Evolutionary conservation across 1,140 invertebrate genomes (phyloP), one percentile per base, ranked within the genome.

Genomic region (Eurosta solidaginis): DNA sequence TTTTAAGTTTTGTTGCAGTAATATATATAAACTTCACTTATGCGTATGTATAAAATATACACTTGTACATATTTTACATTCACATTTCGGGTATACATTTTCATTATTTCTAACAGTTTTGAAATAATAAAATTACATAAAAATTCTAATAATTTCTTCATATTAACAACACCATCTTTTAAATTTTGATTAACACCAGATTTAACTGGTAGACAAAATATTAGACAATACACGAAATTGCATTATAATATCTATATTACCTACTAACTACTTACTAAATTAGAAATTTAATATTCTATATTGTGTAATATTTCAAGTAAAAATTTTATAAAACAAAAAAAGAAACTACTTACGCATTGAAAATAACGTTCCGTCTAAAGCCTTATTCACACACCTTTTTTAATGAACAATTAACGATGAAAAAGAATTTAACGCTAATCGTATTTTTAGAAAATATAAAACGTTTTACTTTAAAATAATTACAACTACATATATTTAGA

Each of bases 1-100:
- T 59, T 33, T 33, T 33, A 22, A 17, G 54, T 68, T 40, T n/a
- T 40, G 59, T 29, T 40, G 27, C n/a, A 33, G 29, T 59, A n/a
- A 22, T 3, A n/a, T 42, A 68, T 20, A 42, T 10, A 22, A 17
- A 68, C 20, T 68, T 68, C 22, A 42, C 59, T 68, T 68, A 68
- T n/a, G n/a, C n/a, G n/a, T n/a, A 22, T 3, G 17, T 42, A 68
- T 20, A 42, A 1, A 22, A 17, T 40, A 20, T 68, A 40, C 22
- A 42, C 59, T 68, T 68, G 40, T 40, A 68, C n/a, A 68, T 42
- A 68, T 40, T 68, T 40, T 68, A 42, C 59, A 36, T 68, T 40
- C 33, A 68, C 33, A 68, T 68, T 68, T 36, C 14, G 59, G 59
- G 29, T 68, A 40, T 33, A 68, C 20, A 68, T n/a, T n/a, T n/a